Base-by-base conservation (phyloP, 2,113 vertebrate genomes). In the Microtus oregoni region DNA sequence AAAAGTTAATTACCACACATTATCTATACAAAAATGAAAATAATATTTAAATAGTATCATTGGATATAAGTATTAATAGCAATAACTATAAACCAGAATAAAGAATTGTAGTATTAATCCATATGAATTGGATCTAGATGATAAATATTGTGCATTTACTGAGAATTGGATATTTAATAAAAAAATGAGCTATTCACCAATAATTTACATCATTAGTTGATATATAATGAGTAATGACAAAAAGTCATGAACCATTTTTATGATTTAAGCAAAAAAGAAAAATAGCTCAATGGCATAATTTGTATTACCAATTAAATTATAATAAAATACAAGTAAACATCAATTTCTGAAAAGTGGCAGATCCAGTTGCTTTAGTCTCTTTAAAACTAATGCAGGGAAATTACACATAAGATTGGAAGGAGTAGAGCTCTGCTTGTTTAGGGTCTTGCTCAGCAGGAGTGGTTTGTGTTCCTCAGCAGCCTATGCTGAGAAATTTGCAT, bases 151-250 rank as follows among this genome's bases (percentile, higher is more conserved):
- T 85, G 8, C 58, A 2, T 19, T 63, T 83, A 92, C 72, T 94
- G 35, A 90, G 89, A 94, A 77, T 96, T 35, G 22, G 13, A n/a
- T 65, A 73, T 61, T 96, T 95, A 95, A 95, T 91, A 79, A 94
- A 86, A 86, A 96, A 92, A 82, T 47, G 58, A 5, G 3, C 22
- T 65, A 30, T 47, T 94, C 38, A 58, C 14, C 24, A 81, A 50
- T 75, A 35, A 79, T 87, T 96, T 82, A 30, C 17, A 76, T 95
- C 30, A 92, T 75, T 86, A 89, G 89, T 94, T 96, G n/a, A 83
- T 86, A 82, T 11, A 77, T 94, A 95, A 78, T 89, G 41, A 91
- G 73, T 65, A 26, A 76, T 32, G 17, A 19, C 1, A 95, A 41
- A 86, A 79, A 26, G 35, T 52, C 11, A 55, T 19, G 2, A 38